Base-by-base conservation (phyloP, 2,888 invertebrate genomes). In the Lutraria lutraria region DNA sequence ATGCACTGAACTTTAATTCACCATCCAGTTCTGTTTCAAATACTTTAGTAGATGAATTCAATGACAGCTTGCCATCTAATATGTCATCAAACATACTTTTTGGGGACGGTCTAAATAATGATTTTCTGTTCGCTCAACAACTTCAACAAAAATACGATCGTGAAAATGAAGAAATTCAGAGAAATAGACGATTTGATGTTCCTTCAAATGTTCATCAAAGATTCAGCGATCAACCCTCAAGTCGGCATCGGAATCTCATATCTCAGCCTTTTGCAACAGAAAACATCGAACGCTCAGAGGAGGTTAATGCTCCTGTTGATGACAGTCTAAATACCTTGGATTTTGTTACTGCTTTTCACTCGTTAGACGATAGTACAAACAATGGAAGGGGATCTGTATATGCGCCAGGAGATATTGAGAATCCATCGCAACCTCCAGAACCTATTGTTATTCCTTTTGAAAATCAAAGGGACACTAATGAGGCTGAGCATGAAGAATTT, bases 51-150 rank as follows among this genome's bases (percentile, higher is more conserved):
- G 76, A 34, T 19, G 25, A 54, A 56, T 82, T 81, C 31, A 43
- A 56, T 25, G 86, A 83, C 13, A 88, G 88, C 34, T 72, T 90
- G n/a, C 56, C 86, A 8, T 86, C 90, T 29, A 80, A 72, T 86
- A 72, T 90, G 6, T 86, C 87, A 21, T 88, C 92, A 8, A 89
- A 80, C 81, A 52, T 88, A 12, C 60, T 92, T 15, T 92, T 90
- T 86, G 92, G 92, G n/a, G 92, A 90, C 34, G 91, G 91, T 1
- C 34, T 29, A 72, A 19, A 72, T 15, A 85, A 82, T 80, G 92
- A 92, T 63, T 88, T 56, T 34, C 8, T 89, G n/a, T 83, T 81
- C 79, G 92, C 92, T 81, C 90, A 90, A 53, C 85, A 83, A 68
- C 84, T 92, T 31, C 90, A 92, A 25, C 81, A 76, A 60, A 63